Base-by-base conservation (phyloP, 2,888 invertebrate species). In the Hybos culiciformis region DNA sequence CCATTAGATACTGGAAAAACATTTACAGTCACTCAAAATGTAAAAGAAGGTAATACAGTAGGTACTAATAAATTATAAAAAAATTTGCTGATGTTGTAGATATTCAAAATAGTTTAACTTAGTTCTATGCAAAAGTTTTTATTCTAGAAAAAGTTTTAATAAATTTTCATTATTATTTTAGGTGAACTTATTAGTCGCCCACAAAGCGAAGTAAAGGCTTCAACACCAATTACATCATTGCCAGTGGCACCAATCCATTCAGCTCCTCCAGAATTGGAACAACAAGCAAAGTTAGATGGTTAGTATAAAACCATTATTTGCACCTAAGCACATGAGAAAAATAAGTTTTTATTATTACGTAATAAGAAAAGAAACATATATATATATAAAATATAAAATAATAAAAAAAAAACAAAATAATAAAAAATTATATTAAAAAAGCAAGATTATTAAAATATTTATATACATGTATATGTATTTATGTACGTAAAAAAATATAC, bases 1-100 rank as follows among this genome's bases (percentile, higher is more conserved):
- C 90, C 91, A 42, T 73, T 91, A 59, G 91, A 92, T 68, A 91
- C 88, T 53, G 88, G 90, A 56, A 90, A 88, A 72, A 88, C 87
- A 32, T 90, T 90, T 68, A 88, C 90, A 33, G 90, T 90, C 55
- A 90, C 88, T 48, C 90, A 90, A 70, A 90, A 88, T 70, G 86
- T 90, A 56, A 80, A 82, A 59, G 80, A 80, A 68, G 80, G 80
- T 79, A 63, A 58, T 43, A 42, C 20, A 9, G 17, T 20, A 19
- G n/a, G n/a, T n/a, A n/a, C n/a, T n/a, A n/a, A n/a, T 38, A 14
- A 24, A 33, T 32, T 41, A 20, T 19, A 17, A 42, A 18, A 19
- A 8, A 42, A 31, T 26, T 12, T 18, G 36, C 18, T 12, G 18
- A 34, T 18, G 14, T 18, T 34, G 26, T 19, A 23, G n/a, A n/a